Evolutionary conservation across 2,888 invertebrate species (phyloP).

Genomic region (Synergus japonicus): DNA sequence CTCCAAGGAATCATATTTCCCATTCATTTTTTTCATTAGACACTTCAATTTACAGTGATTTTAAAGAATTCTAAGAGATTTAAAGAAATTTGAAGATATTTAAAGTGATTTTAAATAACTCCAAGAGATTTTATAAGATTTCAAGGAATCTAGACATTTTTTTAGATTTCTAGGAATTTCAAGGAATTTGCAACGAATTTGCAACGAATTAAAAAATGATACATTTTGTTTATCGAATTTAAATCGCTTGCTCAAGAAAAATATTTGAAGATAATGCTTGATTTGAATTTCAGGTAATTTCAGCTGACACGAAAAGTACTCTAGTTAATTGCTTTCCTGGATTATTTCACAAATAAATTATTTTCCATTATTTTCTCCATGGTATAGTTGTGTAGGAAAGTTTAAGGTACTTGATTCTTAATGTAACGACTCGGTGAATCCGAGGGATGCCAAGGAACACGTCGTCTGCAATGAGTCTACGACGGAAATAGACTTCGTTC

Average conservation of each 20-base stretch:
- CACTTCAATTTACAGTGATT: too few relatives aligned
- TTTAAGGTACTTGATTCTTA: slow-evolving; percentile 16
- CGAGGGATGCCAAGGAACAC: slow-evolving; percentile 23
- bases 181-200: too few relatives aligned
- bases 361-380: background rate
- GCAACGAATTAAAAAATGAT: too few relatives aligned
- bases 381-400: background rate
- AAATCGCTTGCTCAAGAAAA: too few relatives aligned
- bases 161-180: too few relatives aligned
- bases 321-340: background rate
- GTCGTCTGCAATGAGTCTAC: slow-evolving; percentile 63
- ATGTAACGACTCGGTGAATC: slow-evolving; percentile 34
- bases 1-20: background rate
- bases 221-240: too few relatives aligned
- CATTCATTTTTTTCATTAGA: background rate
- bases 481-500: slow-evolving; percentile 63
- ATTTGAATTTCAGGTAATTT: too few relatives aligned
- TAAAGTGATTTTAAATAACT: too few relatives aligned
- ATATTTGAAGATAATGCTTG: too few relatives aligned
- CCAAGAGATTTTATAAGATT: too few relatives aligned
- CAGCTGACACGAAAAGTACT: background rate
- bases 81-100: too few relatives aligned
- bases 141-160: too few relatives aligned
- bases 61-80: background rate
- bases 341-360: background rate